These are phyloP conservation scores for Xenopus tropicalis DNA, from an alignment of 2,113 vertebrate genomes.

Conservation along the genomic window DNA sequence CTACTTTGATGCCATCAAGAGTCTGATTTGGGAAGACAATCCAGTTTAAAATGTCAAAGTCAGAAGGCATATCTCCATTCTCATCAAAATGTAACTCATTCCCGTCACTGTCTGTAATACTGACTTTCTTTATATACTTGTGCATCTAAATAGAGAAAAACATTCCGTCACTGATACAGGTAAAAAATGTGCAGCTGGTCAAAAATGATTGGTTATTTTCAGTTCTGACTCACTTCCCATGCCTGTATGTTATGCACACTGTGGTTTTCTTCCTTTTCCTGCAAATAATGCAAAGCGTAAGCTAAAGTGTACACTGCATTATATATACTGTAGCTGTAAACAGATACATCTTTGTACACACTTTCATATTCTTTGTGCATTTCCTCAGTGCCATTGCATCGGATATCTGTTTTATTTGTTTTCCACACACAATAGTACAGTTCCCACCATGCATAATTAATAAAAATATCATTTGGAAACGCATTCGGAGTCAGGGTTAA, in stretches of 20 bases:
- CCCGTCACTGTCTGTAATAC: neutral
- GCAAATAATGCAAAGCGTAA: conserved; percentile 2
- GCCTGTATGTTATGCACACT: neutral
- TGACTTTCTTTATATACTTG: too few species aligned
- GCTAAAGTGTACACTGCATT: conserved; percentile 11
- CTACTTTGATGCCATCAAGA: neutral
- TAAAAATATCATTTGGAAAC: conserved; percentile 17
- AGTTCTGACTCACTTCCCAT: neutral
- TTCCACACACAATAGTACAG: neutral
- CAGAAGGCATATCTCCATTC: neutral
- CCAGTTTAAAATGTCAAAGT: conserved; percentile 8
- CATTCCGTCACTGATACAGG: too few species aligned
- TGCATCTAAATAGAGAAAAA: too few species aligned
- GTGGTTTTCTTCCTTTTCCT: neutral
- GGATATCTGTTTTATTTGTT: neutral
- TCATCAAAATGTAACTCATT: conserved; percentile 1
- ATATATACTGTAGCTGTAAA: conserved; percentile 12
- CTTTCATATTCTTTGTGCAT: neutral
- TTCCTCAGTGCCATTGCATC: neutral
- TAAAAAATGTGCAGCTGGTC: too few species aligned
- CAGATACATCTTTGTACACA: neutral
- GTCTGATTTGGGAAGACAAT: conserved; percentile 9
- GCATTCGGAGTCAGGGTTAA: neutral
- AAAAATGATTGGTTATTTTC: too few species aligned
- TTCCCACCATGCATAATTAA: neutral